These are phyloP conservation scores for Labeo catla DNA, from an alignment of 2,113 vertebrate species.

Conservation along the genomic window DNA sequence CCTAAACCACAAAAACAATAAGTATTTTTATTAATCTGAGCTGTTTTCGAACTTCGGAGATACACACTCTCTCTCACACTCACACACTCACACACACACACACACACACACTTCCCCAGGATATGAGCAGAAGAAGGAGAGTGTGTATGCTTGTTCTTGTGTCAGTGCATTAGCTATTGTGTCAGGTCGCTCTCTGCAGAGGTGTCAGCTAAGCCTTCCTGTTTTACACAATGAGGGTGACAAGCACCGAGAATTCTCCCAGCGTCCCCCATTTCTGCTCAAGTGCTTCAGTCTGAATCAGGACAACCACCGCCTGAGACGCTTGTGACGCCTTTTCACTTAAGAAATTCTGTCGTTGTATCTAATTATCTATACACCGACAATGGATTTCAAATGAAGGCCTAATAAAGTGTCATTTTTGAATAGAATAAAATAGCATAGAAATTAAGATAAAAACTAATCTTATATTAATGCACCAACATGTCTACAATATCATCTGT, in stretches of 20 bases:
- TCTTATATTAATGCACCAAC: neutral
- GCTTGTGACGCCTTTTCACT: constrained; percentile 9
- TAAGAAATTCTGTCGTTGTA: neutral
- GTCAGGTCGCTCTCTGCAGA: constrained; percentile 44
- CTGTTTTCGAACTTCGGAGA: neutral
- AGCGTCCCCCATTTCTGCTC: constrained; percentile 49
- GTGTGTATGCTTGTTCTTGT: constrained; percentile 37
- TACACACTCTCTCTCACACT: too few species aligned
- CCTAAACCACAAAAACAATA: neutral
- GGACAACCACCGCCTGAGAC: neutral
- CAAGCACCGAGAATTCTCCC: constrained; percentile 57
- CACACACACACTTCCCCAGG: constrained; percentile 56
- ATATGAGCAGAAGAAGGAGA: constrained; percentile 54
- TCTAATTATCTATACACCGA: constrained; percentile 35
- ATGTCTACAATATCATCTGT: neutral
- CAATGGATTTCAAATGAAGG: neutral
- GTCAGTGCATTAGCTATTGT: constrained; percentile 59
- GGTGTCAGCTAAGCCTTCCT: constrained; percentile 63
- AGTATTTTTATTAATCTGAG: neutral
- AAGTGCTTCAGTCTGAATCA: constrained; percentile 34
- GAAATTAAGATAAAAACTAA: neutral
- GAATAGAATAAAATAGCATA: neutral
- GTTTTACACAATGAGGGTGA: constrained; percentile 57
- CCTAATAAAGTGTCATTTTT: neutral
- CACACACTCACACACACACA: neutral